A percentile compares a stretch with the other conserved stretches of the same genome.
These are phyloP conservation scores for Gavia stellata DNA, from an alignment of 2,113 vertebrate genomes.

Conservation along the genomic window DNA sequence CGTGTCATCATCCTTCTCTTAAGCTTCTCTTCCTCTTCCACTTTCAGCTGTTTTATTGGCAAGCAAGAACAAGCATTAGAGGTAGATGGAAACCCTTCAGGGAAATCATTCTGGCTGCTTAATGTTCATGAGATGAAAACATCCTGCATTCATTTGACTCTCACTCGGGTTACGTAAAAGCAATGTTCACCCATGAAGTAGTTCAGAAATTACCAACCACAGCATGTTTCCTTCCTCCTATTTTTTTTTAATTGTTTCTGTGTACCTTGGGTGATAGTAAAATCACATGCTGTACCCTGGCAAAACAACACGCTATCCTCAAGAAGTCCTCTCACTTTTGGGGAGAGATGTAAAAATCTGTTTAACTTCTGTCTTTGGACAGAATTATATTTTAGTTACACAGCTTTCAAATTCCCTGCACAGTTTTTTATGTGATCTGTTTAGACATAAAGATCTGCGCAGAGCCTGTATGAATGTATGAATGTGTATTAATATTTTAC, in stretches of 20 bases:
- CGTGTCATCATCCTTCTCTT: not conserved
- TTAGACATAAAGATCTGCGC: not conserved
- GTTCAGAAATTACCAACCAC: not conserved
- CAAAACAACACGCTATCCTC: not conserved
- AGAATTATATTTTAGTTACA: not conserved
- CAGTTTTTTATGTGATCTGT: not conserved
- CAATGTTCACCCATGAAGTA: not conserved
- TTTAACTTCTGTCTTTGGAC: not conserved
- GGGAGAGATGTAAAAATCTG: not conserved
- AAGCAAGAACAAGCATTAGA: not conserved
- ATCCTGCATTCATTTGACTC: not conserved
- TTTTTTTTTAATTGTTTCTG: not conserved
- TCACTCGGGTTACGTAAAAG: not conserved
- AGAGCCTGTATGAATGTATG: not conserved
- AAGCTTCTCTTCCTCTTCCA: not conserved
- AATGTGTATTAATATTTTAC: not conserved
- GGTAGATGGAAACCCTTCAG: not conserved
- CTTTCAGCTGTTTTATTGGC: not conserved
- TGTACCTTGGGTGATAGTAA: not conserved
- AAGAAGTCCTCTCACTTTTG: not conserved
- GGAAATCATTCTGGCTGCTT: not conserved
- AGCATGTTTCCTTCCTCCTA: not conserved
- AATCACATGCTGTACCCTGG: not conserved
- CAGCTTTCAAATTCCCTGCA: not conserved
- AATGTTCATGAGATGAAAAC: not conserved